These are phyloP conservation scores for Catharus ustulatus DNA, from an alignment of 2,797 vertebrate species.

Conservation along the genomic window DNA sequence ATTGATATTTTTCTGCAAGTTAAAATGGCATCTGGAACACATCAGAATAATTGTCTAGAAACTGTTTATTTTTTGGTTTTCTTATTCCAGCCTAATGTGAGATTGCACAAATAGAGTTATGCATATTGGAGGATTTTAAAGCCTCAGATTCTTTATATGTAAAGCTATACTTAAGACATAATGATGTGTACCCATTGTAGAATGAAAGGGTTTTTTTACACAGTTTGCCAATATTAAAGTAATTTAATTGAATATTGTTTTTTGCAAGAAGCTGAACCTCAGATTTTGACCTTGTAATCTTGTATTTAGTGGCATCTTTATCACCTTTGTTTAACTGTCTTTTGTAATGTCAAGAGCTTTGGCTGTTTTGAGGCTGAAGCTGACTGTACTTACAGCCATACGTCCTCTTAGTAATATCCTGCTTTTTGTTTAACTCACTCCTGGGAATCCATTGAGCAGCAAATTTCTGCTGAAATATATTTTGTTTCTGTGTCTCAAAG, in stretches of 20 bases:
- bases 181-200: not conserved
- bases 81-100: not conserved
- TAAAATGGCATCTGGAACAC: not conserved
- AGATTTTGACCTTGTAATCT: not conserved
- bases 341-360: not conserved
- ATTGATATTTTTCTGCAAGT: not conserved
- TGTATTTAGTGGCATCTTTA: not conserved
- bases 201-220: not conserved
- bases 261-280: not conserved
- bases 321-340: not conserved
- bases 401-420: not conserved
- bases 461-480: not conserved
- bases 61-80: not conserved
- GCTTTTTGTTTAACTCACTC: not conserved
- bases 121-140: not conserved
- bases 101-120: not conserved
- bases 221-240: not conserved
- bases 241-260: not conserved
- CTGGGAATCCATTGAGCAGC: not conserved
- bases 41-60: not conserved
- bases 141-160: not conserved
- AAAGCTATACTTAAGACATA: not conserved
- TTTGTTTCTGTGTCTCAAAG: not conserved
- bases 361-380: not conserved
- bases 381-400: not conserved